Evolutionary conservation across 2,113 vertebrate species (phyloP).

Genomic region (Rallus limicola): DNA sequence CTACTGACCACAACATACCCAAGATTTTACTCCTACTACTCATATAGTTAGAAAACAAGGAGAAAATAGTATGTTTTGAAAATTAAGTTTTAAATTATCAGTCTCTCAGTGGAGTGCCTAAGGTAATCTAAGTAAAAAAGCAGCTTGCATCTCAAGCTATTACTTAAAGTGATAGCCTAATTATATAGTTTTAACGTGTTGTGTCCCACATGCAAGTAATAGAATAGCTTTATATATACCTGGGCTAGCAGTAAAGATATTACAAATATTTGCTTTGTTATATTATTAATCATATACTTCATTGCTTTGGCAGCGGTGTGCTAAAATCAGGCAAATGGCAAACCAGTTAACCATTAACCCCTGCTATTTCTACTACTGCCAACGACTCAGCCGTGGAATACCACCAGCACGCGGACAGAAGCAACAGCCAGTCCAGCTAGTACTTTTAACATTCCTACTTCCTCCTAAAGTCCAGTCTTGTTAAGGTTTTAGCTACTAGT

Average conservation of each 20-base stretch:
- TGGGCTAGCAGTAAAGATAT: neutral
- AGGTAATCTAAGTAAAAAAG: neutral
- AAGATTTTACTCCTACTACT: neutral
- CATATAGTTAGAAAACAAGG: neutral
- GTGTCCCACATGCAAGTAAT: neutral
- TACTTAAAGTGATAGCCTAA: neutral
- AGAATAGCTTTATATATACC: neutral
- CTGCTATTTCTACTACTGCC: neutral
- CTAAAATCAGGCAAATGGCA: conserved; percentile 37
- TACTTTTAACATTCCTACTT: neutral
- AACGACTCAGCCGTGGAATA: neutral
- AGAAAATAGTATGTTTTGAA: neutral
- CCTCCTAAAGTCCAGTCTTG: neutral
- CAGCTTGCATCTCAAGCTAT: neutral
- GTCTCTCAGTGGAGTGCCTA: neutral
- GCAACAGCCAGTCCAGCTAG: neutral
- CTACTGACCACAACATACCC: neutral
- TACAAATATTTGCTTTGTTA: conserved; percentile 16
- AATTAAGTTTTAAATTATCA: neutral
- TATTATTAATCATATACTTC: neutral
- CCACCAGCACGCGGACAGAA: neutral
- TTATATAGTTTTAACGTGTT: neutral
- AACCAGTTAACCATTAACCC: conserved; percentile 30
- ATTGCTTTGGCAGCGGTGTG: neutral
- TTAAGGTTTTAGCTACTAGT: neutral